These are phyloP conservation scores for Grammomys dolichurus DNA, from an alignment of 2,113 vertebrate genomes.

Conservation along the genomic window DNA sequence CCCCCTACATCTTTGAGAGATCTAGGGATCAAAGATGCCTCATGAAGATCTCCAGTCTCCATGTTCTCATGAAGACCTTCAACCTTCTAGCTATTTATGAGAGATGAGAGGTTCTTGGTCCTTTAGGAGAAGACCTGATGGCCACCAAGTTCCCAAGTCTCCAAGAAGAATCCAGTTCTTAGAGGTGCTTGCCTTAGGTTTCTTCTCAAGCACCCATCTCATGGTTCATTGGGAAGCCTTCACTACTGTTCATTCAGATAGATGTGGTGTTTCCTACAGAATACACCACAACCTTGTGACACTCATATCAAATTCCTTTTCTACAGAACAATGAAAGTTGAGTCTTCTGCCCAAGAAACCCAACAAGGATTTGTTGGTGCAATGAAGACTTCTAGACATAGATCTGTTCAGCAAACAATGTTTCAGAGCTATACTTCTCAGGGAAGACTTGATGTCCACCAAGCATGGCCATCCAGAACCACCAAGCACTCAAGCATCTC, in stretches of 20 bases:
- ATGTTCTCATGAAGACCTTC: not conserved
- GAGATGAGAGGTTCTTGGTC: not conserved
- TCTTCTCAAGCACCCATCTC: slow-evolving; percentile 59
- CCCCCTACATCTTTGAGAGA: fast-evolving
- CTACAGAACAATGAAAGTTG: slow-evolving; percentile 73
- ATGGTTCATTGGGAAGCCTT: slow-evolving; percentile 46
- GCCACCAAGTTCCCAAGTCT: not conserved
- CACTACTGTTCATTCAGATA: not conserved
- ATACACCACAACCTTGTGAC: slow-evolving; percentile 68
- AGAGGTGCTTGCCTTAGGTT: slow-evolving; percentile 56
- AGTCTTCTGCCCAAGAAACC: slow-evolving; percentile 79
- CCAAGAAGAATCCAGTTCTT: slow-evolving; percentile 24
- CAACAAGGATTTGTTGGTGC: slow-evolving; percentile 41
- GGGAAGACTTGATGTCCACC: too few species aligned
- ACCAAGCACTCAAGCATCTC: fast-evolving
- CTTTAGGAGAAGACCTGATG: not conserved
- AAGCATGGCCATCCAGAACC: not conserved
- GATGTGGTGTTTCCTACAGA: slow-evolving; percentile 56
- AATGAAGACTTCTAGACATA: slow-evolving; percentile 57
- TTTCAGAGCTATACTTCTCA: not conserved
- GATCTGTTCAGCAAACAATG: not conserved
- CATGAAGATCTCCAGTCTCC: not conserved
- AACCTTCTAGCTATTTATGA: not conserved
- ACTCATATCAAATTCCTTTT: slow-evolving; percentile 73
- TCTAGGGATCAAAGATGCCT: not conserved